These are phyloP conservation scores for Aramus guarauna DNA, from an alignment of 2,113 vertebrate species.

Conservation along the genomic window DNA sequence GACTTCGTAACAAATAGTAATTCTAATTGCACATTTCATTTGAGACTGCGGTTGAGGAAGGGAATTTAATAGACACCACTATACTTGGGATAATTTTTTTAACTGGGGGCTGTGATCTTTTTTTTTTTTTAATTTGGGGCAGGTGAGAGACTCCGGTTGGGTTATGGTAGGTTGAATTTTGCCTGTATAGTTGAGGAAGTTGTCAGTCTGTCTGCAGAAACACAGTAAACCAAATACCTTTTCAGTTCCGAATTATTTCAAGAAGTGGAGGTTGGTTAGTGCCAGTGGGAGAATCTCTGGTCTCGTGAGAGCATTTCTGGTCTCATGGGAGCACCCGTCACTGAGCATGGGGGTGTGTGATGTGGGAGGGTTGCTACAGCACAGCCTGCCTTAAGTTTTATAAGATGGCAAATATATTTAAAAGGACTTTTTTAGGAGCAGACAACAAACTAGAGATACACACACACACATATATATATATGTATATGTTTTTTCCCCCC, in stretches of 20 bases:
- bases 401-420: not conserved
- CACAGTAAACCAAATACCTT: not conserved
- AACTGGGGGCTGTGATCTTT: not conserved
- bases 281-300: not conserved
- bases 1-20: constrained; percentile 9
- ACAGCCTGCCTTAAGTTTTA: not conserved
- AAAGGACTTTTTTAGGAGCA: not conserved
- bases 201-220: not conserved
- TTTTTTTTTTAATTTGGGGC: not conserved
- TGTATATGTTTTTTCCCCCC: not conserved
- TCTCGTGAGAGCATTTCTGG: not conserved
- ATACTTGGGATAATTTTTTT: not conserved
- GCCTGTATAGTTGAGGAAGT: not conserved
- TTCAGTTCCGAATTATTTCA: not conserved
- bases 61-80: not conserved
- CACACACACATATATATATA: no score
- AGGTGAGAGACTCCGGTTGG: not conserved
- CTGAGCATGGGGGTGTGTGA: not conserved
- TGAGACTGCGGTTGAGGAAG: not conserved
- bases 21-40: constrained; percentile 28
- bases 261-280: not conserved
- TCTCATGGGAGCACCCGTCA: not conserved
- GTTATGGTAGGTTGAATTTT: not conserved
- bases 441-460: not conserved
- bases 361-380: not conserved